phyloP scores from a whole-genome alignment of 1,140 invertebrate species.

The Orius insidiosus region DNA sequence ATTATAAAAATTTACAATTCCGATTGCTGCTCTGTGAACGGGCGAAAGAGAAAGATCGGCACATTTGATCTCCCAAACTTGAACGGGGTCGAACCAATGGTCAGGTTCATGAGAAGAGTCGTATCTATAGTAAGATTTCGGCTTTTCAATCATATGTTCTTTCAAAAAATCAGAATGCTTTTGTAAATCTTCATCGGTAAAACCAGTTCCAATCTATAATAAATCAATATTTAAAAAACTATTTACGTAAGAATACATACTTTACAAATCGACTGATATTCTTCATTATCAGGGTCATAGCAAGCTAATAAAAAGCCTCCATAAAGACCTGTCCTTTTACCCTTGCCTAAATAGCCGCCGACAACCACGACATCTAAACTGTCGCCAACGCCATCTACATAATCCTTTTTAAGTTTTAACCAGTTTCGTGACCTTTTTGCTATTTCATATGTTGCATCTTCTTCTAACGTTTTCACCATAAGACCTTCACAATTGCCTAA shows the following conservation, averaged over 20 bases:
- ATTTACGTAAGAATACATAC: slow-evolving; percentile 27
- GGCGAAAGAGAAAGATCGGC: slow-evolving; percentile 96
- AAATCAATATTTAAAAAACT: slow-evolving; percentile 1
- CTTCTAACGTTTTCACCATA: slow-evolving; percentile 93
- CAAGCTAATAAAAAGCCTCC: slow-evolving; percentile 96
- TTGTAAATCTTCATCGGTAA: slow-evolving; percentile 79
- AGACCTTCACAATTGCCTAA: slow-evolving; percentile 91
- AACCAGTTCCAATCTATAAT: slow-evolving; percentile 86
- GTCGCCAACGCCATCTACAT: slow-evolving; percentile 86
- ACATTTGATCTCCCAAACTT: slow-evolving; percentile 97
- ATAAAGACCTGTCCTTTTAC: slow-evolving; percentile 84
- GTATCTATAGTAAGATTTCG: slow-evolving; percentile 76
- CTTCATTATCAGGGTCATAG: slow-evolving; percentile 82
- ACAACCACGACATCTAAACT: slow-evolving; percentile 91
- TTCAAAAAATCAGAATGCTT: slow-evolving; percentile 63
- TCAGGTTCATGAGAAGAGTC: slow-evolving; percentile 66
- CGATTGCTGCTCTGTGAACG: slow-evolving; percentile 74
- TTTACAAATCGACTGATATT: slow-evolving; percentile 86
- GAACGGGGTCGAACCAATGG: slow-evolving; percentile 83
- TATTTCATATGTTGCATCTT: slow-evolving; percentile 93
- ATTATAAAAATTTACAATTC: slow-evolving; percentile 43
- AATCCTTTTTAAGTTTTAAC: slow-evolving; percentile 97
- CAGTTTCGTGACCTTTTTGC: slow-evolving; percentile 93
- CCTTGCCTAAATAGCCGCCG: slow-evolving; percentile 85
- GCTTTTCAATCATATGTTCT: slow-evolving; percentile 48